Base-by-base conservation (phyloP, 2,113 vertebrate genomes). In the Nanorana parkeri region DNA sequence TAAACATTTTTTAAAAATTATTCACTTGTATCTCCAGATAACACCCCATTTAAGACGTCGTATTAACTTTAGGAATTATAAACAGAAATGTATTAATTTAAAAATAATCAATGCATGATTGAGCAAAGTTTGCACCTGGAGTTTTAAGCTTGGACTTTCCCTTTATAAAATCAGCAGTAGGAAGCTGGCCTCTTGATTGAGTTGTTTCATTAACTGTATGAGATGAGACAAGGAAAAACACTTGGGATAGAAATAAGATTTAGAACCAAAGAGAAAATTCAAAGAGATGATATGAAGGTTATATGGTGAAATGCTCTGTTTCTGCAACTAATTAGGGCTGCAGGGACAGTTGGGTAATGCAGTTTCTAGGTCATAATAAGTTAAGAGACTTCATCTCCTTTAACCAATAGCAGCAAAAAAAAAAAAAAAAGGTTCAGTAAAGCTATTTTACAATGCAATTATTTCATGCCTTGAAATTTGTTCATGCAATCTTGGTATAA, bases 271-370 rank as follows among this genome's bases (percentile, higher is more conserved):
- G 88, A 88, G 58, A 68, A 66, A 89, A 92, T 91, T 90, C 87
- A 91, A 89, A 91, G 85, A 89, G 83, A 91, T 88, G 71, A 91
- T 91, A 90, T 92, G 90, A 92, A 93, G 89, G 91, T 90, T 91
- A 88, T 85, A 5, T 79, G 65, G 81, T 88, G 90, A 90, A 91
- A 90, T 0, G 63, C 84, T 91, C 79, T 66, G 84, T 87, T 91
- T 91, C 86, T 87, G 73, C 79, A 80, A 0, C 87, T 93, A 92
- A 93, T 94, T 93, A 92, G 86, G 86, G 88, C 89, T 93, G 66
- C 85, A 90, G 91, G 87, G 89, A 92, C 83, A 88, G 86, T 83
- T 75, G 86, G 84, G 84, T 21, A 90, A 88, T 88, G 51, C 84
- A 83, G 69, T 91, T 92, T 93, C 87, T 92, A 92, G 89, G 90